Evolutionary conservation across 2,797 vertebrate species (phyloP).

Genomic region (Sternarchorhynchus goeldii): DNA sequence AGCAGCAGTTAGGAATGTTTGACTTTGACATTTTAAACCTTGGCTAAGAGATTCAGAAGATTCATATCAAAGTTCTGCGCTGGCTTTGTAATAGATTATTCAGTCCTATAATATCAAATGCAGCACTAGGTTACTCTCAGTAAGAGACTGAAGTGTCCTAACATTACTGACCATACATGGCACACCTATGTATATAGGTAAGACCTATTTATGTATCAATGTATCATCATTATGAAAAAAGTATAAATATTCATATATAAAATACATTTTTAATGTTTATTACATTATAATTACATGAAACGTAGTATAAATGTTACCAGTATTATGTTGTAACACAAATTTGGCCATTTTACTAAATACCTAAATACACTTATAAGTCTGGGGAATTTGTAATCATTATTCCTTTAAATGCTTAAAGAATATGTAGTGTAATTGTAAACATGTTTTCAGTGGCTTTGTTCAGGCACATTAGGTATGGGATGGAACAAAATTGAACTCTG

Average conservation of each 20-base stretch:
- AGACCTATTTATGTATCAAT: too few relatives aligned
- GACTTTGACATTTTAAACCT: not conserved
- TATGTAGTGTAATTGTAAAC: too few relatives aligned
- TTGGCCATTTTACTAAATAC: not conserved
- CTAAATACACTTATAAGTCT: too few relatives aligned
- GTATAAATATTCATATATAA: not conserved
- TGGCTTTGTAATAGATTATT: not conserved
- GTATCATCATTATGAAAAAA: not conserved
- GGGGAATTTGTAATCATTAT: too few relatives aligned
- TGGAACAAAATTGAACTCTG: too few relatives aligned
- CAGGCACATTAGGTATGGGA: too few relatives aligned
- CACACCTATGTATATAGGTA: too few relatives aligned
- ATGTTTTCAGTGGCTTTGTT: too few relatives aligned
- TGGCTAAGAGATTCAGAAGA: too few relatives aligned
- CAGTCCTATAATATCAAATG: not conserved
- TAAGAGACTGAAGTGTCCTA: not conserved
- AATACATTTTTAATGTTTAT: not conserved
- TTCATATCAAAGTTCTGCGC: too few relatives aligned
- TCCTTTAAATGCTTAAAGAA: too few relatives aligned
- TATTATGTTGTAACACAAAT: not conserved
- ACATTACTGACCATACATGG: not conserved
- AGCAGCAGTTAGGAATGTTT: not conserved
- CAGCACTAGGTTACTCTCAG: not conserved
- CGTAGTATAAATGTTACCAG: not conserved
- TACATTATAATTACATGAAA: constrained; percentile 2